phyloP scores from a whole-genome alignment of 1,140 invertebrate genomes.

The Antheraea mylitta region DNA sequence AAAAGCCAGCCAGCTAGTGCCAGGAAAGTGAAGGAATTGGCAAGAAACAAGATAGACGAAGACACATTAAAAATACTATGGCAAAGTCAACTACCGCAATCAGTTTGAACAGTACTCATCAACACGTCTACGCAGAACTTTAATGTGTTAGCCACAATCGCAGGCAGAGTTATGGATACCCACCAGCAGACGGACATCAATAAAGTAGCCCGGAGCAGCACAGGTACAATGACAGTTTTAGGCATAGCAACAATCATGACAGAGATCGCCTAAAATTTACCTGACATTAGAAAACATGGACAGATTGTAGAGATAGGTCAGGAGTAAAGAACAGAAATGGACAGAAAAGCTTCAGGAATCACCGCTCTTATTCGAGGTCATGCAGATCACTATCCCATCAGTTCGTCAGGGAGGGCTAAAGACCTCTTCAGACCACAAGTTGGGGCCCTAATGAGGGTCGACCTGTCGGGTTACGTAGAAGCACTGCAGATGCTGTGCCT shows the following conservation, averaged over 20 bases:
- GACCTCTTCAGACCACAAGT: too few species aligned
- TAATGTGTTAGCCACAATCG: conserved; percentile 7
- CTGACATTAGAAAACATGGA: not conserved
- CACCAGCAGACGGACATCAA: not conserved
- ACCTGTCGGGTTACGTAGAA: too few species aligned
- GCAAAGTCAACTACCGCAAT: not conserved
- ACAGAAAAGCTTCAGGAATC: too few species aligned
- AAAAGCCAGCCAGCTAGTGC: conserved; percentile 22
- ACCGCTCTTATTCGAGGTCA: too few species aligned
- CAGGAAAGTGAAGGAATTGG: conserved; percentile 16
- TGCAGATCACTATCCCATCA: too few species aligned
- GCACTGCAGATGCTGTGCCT: too few species aligned
- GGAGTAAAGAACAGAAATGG: too few species aligned
- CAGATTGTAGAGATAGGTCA: too few species aligned
- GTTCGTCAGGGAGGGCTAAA: too few species aligned
- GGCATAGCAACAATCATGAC: not conserved
- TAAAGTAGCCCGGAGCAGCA: not conserved
- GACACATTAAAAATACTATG: conserved; percentile 11
- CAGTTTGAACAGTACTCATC: too few species aligned
- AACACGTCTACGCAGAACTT: not conserved
- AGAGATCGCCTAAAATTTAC: not conserved
- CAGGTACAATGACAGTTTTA: not conserved
- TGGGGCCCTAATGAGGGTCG: too few species aligned
- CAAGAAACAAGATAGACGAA: conserved; percentile 2
- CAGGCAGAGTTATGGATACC: conserved; percentile 17